Percentiles rank a stretch among this genome's conserved stretches.
phyloP scores from a whole-genome alignment of 2,888 invertebrate genomes.

The Xestia ashworthii region DNA sequence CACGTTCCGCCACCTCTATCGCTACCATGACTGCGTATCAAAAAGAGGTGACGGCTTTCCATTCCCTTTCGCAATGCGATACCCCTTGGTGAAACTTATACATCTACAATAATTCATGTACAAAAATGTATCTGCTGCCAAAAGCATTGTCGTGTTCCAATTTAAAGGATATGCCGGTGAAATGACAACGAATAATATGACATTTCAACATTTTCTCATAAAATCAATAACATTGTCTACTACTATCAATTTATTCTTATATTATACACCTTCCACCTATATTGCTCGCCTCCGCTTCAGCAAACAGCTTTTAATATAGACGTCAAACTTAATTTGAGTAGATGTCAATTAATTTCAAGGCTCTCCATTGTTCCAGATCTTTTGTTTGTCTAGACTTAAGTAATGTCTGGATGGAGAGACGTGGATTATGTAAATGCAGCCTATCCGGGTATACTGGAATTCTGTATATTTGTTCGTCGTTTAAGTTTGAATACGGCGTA shows the following conservation, averaged over 20 bases:
- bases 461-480: conserved; percentile 20
- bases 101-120: not conserved
- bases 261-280: not conserved
- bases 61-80: too few relatives aligned
- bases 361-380: conserved; percentile 35
- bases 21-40: too few relatives aligned
- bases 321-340: conserved; percentile 31
- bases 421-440: conserved; percentile 43
- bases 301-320: conserved; percentile 6
- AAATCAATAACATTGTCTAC: not conserved
- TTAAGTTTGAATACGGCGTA: conserved; percentile 2
- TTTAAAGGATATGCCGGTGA: not conserved
- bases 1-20: too few relatives aligned
- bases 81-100: too few relatives aligned
- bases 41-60: too few relatives aligned
- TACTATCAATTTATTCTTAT: not conserved
- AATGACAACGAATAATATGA: not conserved
- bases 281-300: not conserved
- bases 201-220: not conserved
- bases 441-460: conserved; percentile 10
- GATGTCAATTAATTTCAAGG: conserved; percentile 48
- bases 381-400: conserved; percentile 52
- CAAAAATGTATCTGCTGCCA: not conserved
- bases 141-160: not conserved
- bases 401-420: conserved; percentile 35